phyloP scores from a whole-genome alignment of 2,888 invertebrate genomes.

The Troides oblongomaculatus region DNA sequence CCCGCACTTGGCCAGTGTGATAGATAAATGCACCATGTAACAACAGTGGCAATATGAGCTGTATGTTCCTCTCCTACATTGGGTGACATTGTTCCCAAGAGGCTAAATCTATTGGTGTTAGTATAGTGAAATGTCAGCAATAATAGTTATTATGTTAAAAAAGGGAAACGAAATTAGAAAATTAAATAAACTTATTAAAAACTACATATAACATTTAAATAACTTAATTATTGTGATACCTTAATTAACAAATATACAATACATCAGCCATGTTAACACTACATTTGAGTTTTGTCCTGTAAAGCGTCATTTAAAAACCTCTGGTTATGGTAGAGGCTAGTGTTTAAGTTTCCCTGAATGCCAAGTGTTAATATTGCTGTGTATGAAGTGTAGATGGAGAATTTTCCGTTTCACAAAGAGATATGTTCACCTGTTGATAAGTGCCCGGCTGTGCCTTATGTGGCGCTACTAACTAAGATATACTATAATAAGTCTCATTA shows the following conservation, averaged over 20 bases:
- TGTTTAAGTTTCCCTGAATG: not conserved
- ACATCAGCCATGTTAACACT: constrained; percentile 4
- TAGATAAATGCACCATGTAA: too few species aligned
- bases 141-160: not conserved
- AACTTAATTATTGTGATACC: constrained; percentile 1
- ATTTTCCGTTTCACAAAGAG: too few species aligned
- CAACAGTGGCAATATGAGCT: too few species aligned
- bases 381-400: too few species aligned
- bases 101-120: not conserved
- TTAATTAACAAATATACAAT: constrained; percentile 10
- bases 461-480: too few species aligned
- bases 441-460: too few species aligned
- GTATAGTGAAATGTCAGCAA: not conserved
- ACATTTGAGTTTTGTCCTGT: not conserved
- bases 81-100: too few species aligned
- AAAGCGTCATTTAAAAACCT: not conserved
- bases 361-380: not conserved
- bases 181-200: not conserved
- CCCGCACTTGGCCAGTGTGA: too few species aligned
- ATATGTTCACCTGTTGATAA: too few species aligned
- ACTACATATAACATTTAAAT: not conserved
- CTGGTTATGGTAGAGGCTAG: too few species aligned
- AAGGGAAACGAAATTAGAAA: not conserved
- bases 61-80: too few species aligned
- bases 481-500: too few species aligned